Percentiles rank a stretch among this genome's conserved stretches.
These are phyloP conservation scores for Ammodytes marinus DNA, from an alignment of 2,113 vertebrate species.

Conservation along the genomic window DNA sequence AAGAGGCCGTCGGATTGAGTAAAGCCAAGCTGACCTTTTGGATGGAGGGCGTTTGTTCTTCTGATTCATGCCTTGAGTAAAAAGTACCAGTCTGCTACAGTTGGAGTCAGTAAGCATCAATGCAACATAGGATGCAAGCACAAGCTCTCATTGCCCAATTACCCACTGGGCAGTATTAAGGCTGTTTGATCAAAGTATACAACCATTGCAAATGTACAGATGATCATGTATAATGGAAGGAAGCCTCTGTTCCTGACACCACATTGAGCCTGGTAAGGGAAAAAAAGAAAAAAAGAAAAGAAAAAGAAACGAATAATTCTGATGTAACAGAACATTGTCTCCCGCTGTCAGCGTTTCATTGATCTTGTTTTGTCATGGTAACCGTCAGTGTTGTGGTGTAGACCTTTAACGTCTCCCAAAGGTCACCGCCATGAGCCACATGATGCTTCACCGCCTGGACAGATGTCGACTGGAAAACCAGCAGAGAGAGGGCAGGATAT, in stretches of 20 bases:
- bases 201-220: neutral
- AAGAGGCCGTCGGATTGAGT: neutral
- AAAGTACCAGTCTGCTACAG: neutral
- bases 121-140: slow-evolving; percentile 10
- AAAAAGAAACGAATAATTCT: neutral
- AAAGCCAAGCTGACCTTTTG: no score
- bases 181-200: neutral
- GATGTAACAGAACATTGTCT: neutral
- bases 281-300: no score
- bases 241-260: neutral
- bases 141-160: slow-evolving; percentile 3
- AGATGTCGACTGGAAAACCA: neutral
- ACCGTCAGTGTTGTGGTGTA: slow-evolving; percentile 38
- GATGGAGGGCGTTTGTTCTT: neutral
- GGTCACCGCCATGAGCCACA: slow-evolving; percentile 53
- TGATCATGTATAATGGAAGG: neutral
- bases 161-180: slow-evolving; percentile 10
- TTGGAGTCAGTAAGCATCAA: neutral
- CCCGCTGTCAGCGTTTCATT: slow-evolving; percentile 28
- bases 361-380: slow-evolving; percentile 47
- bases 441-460: slow-evolving; percentile 39
- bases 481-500: slow-evolving; percentile 18
- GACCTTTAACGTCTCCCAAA: slow-evolving; percentile 57
- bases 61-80: neutral
- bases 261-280: neutral